phyloP scores from a whole-genome alignment of 2,888 invertebrate species.

The Chymomyza amoena region DNA sequence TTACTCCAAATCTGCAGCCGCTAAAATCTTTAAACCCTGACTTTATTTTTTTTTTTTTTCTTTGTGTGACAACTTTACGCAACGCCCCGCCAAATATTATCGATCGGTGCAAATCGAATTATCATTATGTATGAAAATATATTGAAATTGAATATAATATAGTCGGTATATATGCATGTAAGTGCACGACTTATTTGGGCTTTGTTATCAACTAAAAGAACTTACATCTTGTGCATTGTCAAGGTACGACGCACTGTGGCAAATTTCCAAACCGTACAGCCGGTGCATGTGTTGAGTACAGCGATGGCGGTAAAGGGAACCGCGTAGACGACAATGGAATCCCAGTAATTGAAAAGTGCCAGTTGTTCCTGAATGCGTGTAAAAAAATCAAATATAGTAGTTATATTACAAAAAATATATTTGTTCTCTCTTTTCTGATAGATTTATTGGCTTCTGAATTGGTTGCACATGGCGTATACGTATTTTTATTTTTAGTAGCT shows the following conservation, averaged over 20 bases:
- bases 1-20: no score
- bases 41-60: no score
- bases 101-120: not conserved
- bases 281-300: slow-evolving; percentile 86
- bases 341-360: slow-evolving; percentile 84
- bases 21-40: no score
- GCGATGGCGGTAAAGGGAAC: slow-evolving; percentile 86
- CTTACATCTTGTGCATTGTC: slow-evolving; percentile 76
- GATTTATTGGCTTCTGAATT: no score
- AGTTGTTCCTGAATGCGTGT: slow-evolving; percentile 79
- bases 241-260: slow-evolving; percentile 79
- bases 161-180: no score
- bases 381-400: not conserved
- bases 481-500: no score
- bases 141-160: not conserved
- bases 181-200: not conserved
- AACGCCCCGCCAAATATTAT: not conserved
- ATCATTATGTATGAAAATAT: not conserved
- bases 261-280: slow-evolving; percentile 83
- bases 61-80: no score
- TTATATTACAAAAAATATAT: no score
- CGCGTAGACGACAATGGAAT: slow-evolving; percentile 86
- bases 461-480: no score
- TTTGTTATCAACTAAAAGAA: not conserved
- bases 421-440: no score